phyloP scores from a whole-genome alignment of 2,797 vertebrate species.

The Passerculus sandwichensis region DNA sequence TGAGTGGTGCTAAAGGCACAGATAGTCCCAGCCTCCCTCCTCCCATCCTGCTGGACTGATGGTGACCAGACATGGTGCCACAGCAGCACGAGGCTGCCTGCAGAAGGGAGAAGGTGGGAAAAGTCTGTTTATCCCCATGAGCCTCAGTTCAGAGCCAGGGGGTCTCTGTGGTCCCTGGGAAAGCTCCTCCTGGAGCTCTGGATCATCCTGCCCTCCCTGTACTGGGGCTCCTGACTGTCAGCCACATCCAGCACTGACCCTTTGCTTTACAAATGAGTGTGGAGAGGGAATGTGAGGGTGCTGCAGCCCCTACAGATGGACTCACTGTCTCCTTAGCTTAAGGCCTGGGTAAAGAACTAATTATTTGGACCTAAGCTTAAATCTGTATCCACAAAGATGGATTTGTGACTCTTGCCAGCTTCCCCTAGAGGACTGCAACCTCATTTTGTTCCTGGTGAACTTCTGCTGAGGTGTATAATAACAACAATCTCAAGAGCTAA shows the following conservation, averaged over 20 bases:
- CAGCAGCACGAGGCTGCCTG: rapidly evolving
- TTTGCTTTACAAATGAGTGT: not conserved
- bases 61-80: not conserved
- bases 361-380: conserved; percentile 59
- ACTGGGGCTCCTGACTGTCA: rapidly evolving
- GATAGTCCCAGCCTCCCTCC: too few species aligned
- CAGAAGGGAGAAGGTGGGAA: not conserved
- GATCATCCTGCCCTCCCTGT: not conserved
- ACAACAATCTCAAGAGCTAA: conserved; percentile 31
- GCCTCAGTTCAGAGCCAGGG: not conserved
- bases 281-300: not conserved
- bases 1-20: not conserved
- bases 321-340: conserved; percentile 1
- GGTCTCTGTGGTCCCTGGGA: rapidly evolving
- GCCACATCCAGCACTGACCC: not conserved
- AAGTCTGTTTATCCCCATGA: not conserved
- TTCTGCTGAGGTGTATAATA: conserved; percentile 69
- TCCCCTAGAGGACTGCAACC: conserved; percentile 52
- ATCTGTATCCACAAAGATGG: conserved; percentile 57
- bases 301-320: not conserved
- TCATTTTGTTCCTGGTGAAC: conserved; percentile 61
- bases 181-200: not conserved
- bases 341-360: conserved; percentile 41
- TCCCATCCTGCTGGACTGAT: not conserved
- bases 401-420: conserved; percentile 61